Percentiles rank a stretch among this genome's conserved stretches.
phyloP scores from a whole-genome alignment of 1,140 invertebrate genomes.

The Thereuonema tuberculata region DNA sequence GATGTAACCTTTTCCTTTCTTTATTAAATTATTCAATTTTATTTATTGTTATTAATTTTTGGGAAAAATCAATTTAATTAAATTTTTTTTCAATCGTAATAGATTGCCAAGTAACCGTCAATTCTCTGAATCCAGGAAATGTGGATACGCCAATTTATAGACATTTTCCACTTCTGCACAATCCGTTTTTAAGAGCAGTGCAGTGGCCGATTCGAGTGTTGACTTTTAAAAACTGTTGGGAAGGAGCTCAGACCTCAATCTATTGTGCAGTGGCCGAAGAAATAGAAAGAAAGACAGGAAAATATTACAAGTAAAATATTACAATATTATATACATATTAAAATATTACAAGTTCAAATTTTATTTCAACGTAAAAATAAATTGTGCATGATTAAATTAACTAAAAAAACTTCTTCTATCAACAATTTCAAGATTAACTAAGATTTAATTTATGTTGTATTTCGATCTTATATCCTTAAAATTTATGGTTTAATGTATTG shows the following conservation, averaged over 20 bases:
- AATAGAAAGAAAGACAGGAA: slow-evolving; percentile 17
- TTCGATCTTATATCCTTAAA: too few relatives aligned
- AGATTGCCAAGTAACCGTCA: slow-evolving; percentile 25
- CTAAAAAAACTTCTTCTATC: background rate
- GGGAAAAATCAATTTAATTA: too few relatives aligned
- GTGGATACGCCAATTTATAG: slow-evolving; percentile 6
- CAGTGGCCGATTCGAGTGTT: background rate
- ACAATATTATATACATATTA: background rate
- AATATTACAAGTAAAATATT: slow-evolving; percentile 17
- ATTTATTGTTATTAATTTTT: too few relatives aligned
- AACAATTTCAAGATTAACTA: background rate
- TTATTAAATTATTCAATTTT: too few relatives aligned
- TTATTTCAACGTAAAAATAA: slow-evolving; percentile 19
- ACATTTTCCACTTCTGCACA: slow-evolving; percentile 5
- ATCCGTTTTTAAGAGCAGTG: background rate
- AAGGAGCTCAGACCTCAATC: slow-evolving; percentile 36
- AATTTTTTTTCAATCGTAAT: too few relatives aligned
- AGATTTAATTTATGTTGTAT: background rate
- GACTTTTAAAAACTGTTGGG: slow-evolving; percentile 28
- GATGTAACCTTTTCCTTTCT: too few relatives aligned
- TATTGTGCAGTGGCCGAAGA: slow-evolving; percentile 24
- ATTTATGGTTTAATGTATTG: too few relatives aligned
- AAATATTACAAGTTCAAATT: slow-evolving; percentile 12
- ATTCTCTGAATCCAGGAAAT: slow-evolving; percentile 20
- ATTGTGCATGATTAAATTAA: background rate